phyloP scores from a whole-genome alignment of 2,113 vertebrate genomes.

The Passer montanus region DNA sequence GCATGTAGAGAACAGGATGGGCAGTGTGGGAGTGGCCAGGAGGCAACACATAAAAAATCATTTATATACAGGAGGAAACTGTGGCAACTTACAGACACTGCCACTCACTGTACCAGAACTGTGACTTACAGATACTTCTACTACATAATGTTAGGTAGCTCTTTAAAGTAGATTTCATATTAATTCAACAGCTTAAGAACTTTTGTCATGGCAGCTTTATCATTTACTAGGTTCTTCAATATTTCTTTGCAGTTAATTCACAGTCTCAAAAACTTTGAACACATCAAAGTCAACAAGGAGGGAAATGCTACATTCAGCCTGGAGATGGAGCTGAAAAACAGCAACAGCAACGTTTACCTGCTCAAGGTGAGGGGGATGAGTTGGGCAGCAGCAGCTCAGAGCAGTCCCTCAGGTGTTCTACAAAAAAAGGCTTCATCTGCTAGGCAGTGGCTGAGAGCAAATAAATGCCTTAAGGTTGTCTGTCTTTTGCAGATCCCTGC shows the following conservation, averaged over 20 bases:
- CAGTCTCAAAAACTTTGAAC: constrained; percentile 75
- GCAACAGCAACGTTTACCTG: constrained; percentile 80
- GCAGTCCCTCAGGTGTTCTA: neutral
- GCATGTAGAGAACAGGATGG: neutral
- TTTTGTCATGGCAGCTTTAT: neutral
- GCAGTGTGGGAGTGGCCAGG: neutral
- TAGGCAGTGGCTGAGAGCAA: neutral
- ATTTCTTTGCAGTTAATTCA: constrained; percentile 75
- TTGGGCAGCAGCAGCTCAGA: neutral
- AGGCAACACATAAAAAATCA: neutral
- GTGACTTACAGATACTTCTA: neutral
- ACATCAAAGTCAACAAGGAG: constrained; percentile 77
- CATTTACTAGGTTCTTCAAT: neutral
- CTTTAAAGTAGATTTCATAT: neutral
- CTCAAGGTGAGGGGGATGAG: constrained; percentile 80
- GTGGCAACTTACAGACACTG: neutral
- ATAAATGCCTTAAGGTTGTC: neutral
- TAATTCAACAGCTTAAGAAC: neutral
- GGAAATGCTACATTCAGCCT: constrained; percentile 78
- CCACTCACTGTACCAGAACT: neutral
- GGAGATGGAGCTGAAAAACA: constrained; percentile 84
- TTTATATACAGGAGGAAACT: neutral
- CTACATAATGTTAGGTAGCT: neutral
- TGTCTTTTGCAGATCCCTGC: neutral
- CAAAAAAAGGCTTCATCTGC: neutral